These are phyloP conservation scores for Exaiptasia diaphana DNA, from an alignment of 64 coral and sea anemone genomes.

Conservation along the genomic window DNA sequence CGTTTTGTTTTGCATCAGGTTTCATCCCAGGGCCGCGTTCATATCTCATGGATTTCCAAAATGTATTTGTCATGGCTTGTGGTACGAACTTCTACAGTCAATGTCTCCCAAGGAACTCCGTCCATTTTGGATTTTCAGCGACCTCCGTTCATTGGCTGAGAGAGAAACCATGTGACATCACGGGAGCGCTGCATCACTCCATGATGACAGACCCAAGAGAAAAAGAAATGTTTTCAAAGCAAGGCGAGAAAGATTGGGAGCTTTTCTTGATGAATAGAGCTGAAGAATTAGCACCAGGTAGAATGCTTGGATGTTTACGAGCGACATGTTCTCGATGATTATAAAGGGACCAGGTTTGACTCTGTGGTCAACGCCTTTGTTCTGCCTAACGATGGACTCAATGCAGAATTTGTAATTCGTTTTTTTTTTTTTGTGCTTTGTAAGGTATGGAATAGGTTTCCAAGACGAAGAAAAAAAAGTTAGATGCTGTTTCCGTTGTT, in stretches of 20 bases:
- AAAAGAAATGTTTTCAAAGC: constrained; percentile 23
- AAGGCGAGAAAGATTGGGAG: constrained; percentile 66
- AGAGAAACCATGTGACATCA: constrained; percentile 47
- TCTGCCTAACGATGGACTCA: too few species aligned
- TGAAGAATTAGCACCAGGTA: constrained; percentile 43
- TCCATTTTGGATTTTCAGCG: constrained; percentile 47
- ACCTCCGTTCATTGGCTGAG: constrained; percentile 59
- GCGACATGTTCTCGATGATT: too few species aligned
- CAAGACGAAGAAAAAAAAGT: too few species aligned
- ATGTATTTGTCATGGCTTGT: constrained; percentile 47
- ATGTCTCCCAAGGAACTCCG: constrained; percentile 22
- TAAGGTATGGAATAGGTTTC: too few species aligned
- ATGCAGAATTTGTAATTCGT: too few species aligned
- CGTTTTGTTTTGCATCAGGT: constrained; percentile 10
- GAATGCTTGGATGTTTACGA: too few species aligned
- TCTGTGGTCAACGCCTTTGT: too few species aligned
- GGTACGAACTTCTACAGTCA: constrained; percentile 64
- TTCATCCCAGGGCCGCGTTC: constrained; percentile 49
- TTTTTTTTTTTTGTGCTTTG: too few species aligned
- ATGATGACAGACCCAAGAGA: constrained; percentile 52
- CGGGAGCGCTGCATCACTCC: constrained; percentile 27
- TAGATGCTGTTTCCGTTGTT: too few species aligned
- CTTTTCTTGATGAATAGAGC: constrained; percentile 44
- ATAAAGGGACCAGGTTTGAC: too few species aligned
- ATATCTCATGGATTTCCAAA: constrained; percentile 38